phyloP scores from a whole-genome alignment of 2,113 vertebrate genomes.

The Forbesichthys papilliferus region DNA sequence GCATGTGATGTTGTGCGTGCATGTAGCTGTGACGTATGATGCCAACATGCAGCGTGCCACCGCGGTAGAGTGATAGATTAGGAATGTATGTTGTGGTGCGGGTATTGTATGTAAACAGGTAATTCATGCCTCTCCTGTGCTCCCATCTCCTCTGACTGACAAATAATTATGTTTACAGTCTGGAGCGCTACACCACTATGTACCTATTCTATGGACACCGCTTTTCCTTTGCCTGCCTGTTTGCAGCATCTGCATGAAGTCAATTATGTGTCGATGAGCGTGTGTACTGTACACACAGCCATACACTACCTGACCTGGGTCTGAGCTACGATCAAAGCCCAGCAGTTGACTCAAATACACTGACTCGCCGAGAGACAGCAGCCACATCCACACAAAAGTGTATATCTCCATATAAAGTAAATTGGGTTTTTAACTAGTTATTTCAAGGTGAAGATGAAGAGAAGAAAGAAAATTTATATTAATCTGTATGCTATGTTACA shows the following conservation, averaged over 20 bases:
- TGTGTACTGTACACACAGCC: not conserved
- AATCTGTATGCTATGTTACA: no score
- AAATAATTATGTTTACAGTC: not conserved
- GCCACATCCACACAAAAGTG: not conserved
- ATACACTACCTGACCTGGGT: not conserved
- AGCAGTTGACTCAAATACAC: not conserved
- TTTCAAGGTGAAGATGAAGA: no score
- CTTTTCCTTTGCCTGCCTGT: not conserved
- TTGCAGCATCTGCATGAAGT: not conserved
- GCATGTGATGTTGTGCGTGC: conserved; percentile 1
- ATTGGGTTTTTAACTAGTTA: no score
- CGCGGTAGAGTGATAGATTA: not conserved
- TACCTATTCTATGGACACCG: conserved; percentile 18
- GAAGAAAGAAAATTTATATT: no score
- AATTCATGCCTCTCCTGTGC: not conserved
- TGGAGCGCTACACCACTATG: not conserved
- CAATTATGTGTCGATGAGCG: no score
- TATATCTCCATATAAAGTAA: no score
- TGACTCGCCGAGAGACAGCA: not conserved
- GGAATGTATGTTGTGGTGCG: not conserved
- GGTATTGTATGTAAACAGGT: not conserved
- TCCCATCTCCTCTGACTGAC: not conserved
- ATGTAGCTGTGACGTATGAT: not conserved
- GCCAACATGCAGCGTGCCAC: not conserved
- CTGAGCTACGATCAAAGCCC: no score